These are phyloP conservation scores for Hypomecis atomaria DNA, from an alignment of 2,888 invertebrate genomes.

Conservation along the genomic window DNA sequence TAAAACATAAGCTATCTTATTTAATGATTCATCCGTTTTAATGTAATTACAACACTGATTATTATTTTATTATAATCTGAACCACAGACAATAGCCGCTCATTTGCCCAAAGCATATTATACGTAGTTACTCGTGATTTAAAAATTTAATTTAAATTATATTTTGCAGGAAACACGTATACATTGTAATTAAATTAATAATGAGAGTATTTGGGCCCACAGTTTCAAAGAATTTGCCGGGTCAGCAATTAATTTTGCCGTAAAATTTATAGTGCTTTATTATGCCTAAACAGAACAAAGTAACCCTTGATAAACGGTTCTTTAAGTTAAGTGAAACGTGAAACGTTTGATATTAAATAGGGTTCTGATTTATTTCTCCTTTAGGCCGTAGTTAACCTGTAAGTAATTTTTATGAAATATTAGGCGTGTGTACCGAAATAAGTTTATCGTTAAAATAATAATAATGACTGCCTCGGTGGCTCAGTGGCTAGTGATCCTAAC, in stretches of 20 bases:
- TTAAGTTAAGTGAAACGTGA: slow-evolving; percentile 13
- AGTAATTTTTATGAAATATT: too few species aligned
- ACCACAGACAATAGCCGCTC: neutral
- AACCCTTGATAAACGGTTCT: slow-evolving; percentile 23
- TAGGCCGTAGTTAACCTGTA: neutral
- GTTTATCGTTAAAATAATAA: too few species aligned
- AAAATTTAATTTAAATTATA: slow-evolving; percentile 18
- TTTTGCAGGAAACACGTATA: slow-evolving; percentile 2
- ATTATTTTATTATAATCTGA: neutral
- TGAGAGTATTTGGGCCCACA: slow-evolving; percentile 6
- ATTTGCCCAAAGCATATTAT: slow-evolving; percentile 10
- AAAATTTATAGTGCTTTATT: slow-evolving; percentile 23
- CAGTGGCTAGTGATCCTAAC: too few species aligned
- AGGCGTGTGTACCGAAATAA: too few species aligned
- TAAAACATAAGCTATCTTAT: too few species aligned
- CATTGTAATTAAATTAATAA: slow-evolving; percentile 20
- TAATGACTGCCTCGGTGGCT: too few species aligned
- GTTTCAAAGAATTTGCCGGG: slow-evolving; percentile 15
- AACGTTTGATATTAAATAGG: slow-evolving; percentile 6
- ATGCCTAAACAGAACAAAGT: slow-evolving; percentile 21
- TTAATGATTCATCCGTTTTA: too few species aligned
- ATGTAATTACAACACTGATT: neutral
- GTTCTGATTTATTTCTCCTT: slow-evolving; percentile 6
- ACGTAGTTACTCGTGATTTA: slow-evolving; percentile 4
- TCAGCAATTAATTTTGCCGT: slow-evolving; percentile 14